Evolutionary conservation across 2,888 invertebrate genomes (phyloP).

Genomic region (Brachypalpus laphriformis): DNA sequence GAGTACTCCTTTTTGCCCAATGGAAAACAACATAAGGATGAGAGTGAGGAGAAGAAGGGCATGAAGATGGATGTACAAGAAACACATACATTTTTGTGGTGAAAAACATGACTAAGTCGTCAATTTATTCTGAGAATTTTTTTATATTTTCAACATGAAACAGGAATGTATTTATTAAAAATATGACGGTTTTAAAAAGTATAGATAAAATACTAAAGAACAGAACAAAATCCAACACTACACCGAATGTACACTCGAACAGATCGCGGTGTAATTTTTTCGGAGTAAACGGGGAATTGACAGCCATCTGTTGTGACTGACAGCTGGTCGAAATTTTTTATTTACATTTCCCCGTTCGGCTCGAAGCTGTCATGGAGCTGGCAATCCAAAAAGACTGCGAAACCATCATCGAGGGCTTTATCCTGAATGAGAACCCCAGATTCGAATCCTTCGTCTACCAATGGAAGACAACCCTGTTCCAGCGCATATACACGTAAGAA

Average conservation of each 20-base stretch:
- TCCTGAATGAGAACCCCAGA: slow-evolving; percentile 48
- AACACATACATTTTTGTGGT: no score
- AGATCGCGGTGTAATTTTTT: not conserved
- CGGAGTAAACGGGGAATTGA: not conserved
- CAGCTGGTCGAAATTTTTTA: not conserved
- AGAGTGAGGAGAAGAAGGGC: no score
- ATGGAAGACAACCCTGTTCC: slow-evolving; percentile 77
- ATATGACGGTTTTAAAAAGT: no score
- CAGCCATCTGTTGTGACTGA: not conserved
- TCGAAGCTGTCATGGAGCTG: slow-evolving; percentile 75
- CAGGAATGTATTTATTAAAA: no score
- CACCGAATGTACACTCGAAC: not conserved
- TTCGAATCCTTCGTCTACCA: slow-evolving; percentile 77
- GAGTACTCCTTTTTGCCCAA: no score
- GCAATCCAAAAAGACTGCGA: slow-evolving; percentile 76
- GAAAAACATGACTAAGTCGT: no score
- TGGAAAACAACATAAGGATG: no score
- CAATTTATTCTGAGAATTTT: no score
- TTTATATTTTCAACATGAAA: no score
- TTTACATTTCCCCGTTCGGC: not conserved
- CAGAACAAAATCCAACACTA: no score
- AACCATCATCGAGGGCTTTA: slow-evolving; percentile 74
- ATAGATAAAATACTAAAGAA: no score
- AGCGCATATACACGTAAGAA: slow-evolving; percentile 77
- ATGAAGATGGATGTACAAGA: no score